Evolutionary conservation across 2,888 invertebrate genomes (phyloP), one percentile per base, ranked within the genome.

Genomic region (Mayetiola destructor): DNA sequence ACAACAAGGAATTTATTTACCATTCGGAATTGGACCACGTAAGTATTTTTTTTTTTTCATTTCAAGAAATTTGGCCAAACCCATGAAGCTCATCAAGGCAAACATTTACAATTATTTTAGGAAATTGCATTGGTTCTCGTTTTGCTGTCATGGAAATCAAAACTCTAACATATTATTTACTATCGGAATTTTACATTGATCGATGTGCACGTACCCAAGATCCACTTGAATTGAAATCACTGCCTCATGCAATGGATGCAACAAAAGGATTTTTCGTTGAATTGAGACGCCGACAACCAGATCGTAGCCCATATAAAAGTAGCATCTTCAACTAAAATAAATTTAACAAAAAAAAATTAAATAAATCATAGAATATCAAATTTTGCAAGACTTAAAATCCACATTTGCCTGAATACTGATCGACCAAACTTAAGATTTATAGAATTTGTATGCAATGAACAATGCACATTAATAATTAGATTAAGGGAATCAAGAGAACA

Each of bases 21-120:
- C 71, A 3, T 73, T 70, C 58, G 73, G 73, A 32, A 65, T 70
- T 32, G 73, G 72, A 0, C 69, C 72, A 6, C 65, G 69, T 14
- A 64, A 32, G 53, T 23, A 48, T 14, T 40, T 40, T 18, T 18
- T 3, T 40, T 3, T 6, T 3, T 36, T 8, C 12, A 37, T 37
- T 37, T 12, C n/a, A 37, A 4, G 37, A 16, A 37, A 12, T 37
- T 37, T 37, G 37, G n/a, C 14, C 37, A 37, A 12, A n/a, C 12
- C 12, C 12, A 8, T 32, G 6, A 8, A 32, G 12, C 12, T 32
- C 12, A 12, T 32, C 12, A 12, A 32, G 37, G n/a, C 4, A 5
- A 37, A 16, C 4, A 39, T 39, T 39, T 39, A 18, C 9, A 39
- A 18, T 6, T 18, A 39, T 39, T 39, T 16, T 3, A 53, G 29